phyloP scores from a whole-genome alignment of 2,113 vertebrate genomes.

The Platanista minor region DNA sequence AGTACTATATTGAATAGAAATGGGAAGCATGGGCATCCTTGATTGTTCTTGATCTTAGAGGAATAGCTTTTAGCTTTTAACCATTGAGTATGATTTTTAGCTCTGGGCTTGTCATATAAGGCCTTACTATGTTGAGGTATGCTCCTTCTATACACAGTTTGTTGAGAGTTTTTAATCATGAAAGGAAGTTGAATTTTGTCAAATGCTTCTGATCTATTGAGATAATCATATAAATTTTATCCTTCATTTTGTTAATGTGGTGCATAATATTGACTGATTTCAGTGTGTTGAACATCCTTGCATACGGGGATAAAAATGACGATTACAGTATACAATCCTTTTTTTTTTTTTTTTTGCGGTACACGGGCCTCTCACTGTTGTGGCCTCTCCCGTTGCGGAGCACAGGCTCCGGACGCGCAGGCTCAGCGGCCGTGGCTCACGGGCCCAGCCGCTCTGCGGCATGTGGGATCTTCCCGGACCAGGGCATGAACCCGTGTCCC shows the following conservation, averaged over 20 bases:
- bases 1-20: neutral
- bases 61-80: neutral
- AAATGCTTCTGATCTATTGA: neutral
- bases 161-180: neutral
- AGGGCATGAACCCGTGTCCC: no score
- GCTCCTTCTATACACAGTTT: neutral
- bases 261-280: neutral
- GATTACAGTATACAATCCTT: neutral
- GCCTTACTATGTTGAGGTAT: neutral
- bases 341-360: no score
- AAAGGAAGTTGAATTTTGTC: neutral
- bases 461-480: no score
- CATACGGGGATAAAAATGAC: neutral
- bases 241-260: neutral
- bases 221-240: neutral
- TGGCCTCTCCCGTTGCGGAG: no score
- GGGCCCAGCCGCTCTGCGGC: no score
- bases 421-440: no score
- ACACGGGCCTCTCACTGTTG: no score
- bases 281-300: neutral
- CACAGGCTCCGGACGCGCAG: no score
- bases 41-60: neutral
- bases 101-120: neutral
- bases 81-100: neutral
- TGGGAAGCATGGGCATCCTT: neutral